Percentiles rank a stretch among this genome's conserved stretches.
Evolutionary conservation across 2,888 invertebrate genomes (phyloP).

Genomic region (Nomada lathburiana): DNA sequence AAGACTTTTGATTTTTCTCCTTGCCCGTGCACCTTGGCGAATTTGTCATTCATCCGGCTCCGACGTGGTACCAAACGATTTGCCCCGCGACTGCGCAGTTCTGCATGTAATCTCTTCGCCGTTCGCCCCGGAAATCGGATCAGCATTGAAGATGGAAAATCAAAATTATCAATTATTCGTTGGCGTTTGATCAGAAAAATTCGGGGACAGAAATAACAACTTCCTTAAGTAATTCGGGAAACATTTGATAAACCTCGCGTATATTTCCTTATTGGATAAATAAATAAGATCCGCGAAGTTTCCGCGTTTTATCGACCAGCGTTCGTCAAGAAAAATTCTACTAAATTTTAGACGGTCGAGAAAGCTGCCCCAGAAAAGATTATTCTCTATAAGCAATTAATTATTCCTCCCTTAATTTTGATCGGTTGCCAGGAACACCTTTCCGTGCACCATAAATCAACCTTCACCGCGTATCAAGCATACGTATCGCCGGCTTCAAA

Average conservation of each 20-base stretch:
- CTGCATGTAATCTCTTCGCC: not conserved
- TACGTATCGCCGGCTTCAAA: constrained; percentile 29
- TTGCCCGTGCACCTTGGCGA: constrained; percentile 70
- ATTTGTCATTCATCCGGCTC: constrained; percentile 66
- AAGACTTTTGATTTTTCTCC: constrained; percentile 81
- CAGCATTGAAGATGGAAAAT: not conserved
- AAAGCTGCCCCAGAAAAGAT: no score
- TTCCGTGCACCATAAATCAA: constrained; percentile 1
- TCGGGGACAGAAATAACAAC: not conserved
- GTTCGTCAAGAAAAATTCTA: no score
- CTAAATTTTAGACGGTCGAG: no score
- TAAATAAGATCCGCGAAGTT: no score
- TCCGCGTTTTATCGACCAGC: no score
- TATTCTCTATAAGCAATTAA: no score
- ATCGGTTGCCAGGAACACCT: not conserved
- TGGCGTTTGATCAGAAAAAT: not conserved
- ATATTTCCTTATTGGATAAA: no score
- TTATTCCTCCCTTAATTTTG: not conserved
- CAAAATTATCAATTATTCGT: not conserved
- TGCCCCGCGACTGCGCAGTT: not conserved
- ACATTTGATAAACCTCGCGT: no score
- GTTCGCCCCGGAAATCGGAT: constrained; percentile 4
- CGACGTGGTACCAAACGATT: constrained; percentile 36
- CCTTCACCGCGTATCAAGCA: not conserved
- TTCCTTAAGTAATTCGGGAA: no score